phyloP scores from a whole-genome alignment of 2,888 invertebrate genomes.

The Macrosoma leucophasiata region DNA sequence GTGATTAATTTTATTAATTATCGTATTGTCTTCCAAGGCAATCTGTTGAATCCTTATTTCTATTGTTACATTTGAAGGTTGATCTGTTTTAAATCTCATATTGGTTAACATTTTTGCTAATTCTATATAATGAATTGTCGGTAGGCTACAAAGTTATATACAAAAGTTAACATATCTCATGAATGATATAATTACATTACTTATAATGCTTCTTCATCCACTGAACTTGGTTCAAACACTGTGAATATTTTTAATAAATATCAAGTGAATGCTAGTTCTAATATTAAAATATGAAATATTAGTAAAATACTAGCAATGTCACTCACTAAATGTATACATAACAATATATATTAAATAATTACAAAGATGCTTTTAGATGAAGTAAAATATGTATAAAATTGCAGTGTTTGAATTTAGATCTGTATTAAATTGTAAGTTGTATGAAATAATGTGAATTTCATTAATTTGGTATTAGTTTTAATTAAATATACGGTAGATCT shows the following conservation, averaged over 20 bases:
- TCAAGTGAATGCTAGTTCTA: conserved; percentile 13
- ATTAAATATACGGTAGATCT: conserved; percentile 45
- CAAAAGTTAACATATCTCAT: conserved; percentile 57
- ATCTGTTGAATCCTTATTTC: conserved; percentile 20
- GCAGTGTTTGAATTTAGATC: conserved; percentile 24
- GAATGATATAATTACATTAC: conserved; percentile 38
- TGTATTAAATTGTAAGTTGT: conserved; percentile 25
- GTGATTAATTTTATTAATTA: conserved; percentile 19
- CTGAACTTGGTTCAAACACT: conserved; percentile 26
- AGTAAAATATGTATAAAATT: not conserved
- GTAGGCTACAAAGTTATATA: conserved; percentile 36
- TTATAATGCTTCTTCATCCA: conserved; percentile 30
- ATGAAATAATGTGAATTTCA: conserved; percentile 25
- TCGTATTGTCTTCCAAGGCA: conserved; percentile 24
- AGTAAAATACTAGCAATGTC: no score
- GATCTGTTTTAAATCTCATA: conserved; percentile 24
- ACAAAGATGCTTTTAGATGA: not conserved
- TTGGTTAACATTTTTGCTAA: conserved; percentile 28
- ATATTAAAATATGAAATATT: conserved; percentile 10
- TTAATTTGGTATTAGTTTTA: conserved; percentile 31
- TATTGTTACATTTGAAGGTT: conserved; percentile 24
- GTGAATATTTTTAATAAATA: not conserved
- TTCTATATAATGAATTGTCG: conserved; percentile 36
- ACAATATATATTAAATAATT: not conserved
- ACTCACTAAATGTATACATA: no score